phyloP scores from a whole-genome alignment of 2,888 invertebrate species.

The Oscheius sp. region DNA sequence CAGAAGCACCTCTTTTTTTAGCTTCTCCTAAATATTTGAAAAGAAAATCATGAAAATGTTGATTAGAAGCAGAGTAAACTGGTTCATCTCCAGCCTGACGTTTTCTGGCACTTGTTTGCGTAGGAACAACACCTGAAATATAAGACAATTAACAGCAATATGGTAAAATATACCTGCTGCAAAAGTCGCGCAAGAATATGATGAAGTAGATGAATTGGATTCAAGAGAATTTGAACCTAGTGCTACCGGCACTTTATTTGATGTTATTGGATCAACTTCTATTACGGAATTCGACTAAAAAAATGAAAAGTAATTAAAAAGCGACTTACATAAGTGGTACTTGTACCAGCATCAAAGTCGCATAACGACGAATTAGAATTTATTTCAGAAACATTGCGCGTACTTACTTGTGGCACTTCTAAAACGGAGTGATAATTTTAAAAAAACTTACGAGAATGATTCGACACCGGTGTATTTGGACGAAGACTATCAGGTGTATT shows the following conservation, averaged over 20 bases:
- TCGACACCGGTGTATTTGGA: neutral
- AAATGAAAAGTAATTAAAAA: neutral
- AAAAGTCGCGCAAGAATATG: neutral
- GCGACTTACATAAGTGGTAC: neutral
- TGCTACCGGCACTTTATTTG: neutral
- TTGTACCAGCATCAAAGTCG: neutral
- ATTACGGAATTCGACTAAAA: neutral
- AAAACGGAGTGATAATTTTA: neutral
- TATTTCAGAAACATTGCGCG: neutral
- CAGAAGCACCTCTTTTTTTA: neutral
- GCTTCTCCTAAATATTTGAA: neutral
- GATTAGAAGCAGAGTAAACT: neutral
- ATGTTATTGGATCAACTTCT: neutral
- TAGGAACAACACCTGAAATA: constrained; percentile 1
- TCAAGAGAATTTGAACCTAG: neutral
- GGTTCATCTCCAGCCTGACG: too few relatives aligned
- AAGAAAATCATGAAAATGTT: neutral
- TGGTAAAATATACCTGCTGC: neutral
- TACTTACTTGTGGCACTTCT: neutral
- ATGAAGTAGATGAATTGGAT: neutral
- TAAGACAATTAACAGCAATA: neutral
- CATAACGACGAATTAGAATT: neutral
- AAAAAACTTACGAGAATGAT: neutral
- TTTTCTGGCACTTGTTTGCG: neutral
- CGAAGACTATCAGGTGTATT: neutral